phyloP scores from a whole-genome alignment of 2,797 vertebrate species.

The Echeneis naucrates region DNA sequence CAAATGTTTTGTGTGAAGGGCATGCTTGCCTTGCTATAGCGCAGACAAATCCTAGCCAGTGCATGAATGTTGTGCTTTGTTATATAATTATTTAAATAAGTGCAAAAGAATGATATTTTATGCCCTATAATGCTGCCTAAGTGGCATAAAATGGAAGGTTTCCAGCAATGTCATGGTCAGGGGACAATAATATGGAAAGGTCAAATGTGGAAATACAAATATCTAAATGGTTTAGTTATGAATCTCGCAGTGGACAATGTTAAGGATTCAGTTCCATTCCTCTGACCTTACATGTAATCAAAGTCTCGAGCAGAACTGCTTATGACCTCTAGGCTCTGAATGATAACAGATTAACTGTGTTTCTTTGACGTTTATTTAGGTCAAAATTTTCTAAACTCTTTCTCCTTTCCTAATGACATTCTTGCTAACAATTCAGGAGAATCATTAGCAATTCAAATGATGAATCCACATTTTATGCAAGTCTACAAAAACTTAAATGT shows the following conservation, averaged over 20 bases:
- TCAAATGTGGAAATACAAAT: constrained; percentile 7
- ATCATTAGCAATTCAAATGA: constrained; percentile 18
- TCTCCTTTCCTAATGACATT: neutral
- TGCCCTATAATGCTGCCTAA: neutral
- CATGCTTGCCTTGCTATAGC: constrained; percentile 31
- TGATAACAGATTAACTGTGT: constrained; percentile 32
- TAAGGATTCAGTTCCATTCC: constrained; percentile 3
- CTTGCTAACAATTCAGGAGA: too few species aligned
- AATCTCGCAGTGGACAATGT: neutral
- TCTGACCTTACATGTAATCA: constrained; percentile 49
- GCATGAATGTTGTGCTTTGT: constrained; percentile 30
- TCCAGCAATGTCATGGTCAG: constrained; percentile 12
- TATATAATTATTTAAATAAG: constrained; percentile 22
- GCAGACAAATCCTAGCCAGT: constrained; percentile 5
- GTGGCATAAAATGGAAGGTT: constrained; percentile 8
- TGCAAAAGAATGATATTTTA: constrained; percentile 25
- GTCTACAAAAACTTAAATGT: neutral
- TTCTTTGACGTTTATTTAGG: constrained; percentile 1
- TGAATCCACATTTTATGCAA: neutral
- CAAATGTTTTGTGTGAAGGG: constrained; percentile 38
- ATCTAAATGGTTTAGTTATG: constrained; percentile 16
- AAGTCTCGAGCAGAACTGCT: constrained; percentile 5
- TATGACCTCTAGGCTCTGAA: constrained; percentile 29
- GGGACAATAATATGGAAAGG: constrained; percentile 36
- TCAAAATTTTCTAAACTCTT: constrained; percentile 13